These are phyloP conservation scores for Amiota minor DNA, from an alignment of 2,888 invertebrate genomes.

Conservation along the genomic window DNA sequence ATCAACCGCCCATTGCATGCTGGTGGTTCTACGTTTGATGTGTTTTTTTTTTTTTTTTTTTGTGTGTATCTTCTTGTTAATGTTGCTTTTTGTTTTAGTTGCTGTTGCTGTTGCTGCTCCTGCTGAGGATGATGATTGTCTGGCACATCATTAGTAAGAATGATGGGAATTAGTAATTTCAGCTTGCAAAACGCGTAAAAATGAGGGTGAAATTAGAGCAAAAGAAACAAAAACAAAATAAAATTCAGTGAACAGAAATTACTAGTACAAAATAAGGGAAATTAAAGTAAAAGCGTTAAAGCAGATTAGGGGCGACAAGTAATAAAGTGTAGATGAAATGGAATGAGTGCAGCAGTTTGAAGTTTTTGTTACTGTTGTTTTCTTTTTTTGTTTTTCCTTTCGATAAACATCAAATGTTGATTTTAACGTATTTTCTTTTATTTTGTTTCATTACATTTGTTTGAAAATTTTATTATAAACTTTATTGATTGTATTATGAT, in stretches of 20 bases:
- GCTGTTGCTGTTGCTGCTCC: slow-evolving; percentile 11
- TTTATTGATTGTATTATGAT: background rate
- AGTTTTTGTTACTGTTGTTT: no score
- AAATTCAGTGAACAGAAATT: slow-evolving; percentile 5
- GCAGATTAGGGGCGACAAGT: slow-evolving; percentile 3
- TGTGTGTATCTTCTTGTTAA: slow-evolving; percentile 1
- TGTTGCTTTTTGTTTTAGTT: slow-evolving; percentile 4
- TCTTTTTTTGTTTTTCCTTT: background rate
- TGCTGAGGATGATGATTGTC: slow-evolving; percentile 22
- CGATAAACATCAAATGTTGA: slow-evolving; percentile 10
- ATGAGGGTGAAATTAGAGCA: slow-evolving; percentile 20
- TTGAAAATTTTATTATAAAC: no score
- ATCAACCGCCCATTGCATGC: slow-evolving; percentile 13
- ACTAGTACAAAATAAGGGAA: background rate
- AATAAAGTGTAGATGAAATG: background rate
- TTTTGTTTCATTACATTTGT: no score
- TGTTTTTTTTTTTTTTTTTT: background rate
- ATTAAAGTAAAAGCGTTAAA: background rate
- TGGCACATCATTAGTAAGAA: slow-evolving; percentile 34
- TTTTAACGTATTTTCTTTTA: background rate
- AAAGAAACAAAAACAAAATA: background rate
- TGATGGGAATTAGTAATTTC: slow-evolving; percentile 32
- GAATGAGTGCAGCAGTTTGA: background rate
- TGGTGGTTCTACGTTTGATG: slow-evolving; percentile 26
- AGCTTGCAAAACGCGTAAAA: slow-evolving; percentile 9